These are phyloP conservation scores for Brevimyrus niger DNA, from an alignment of 2,113 vertebrate genomes.

Conservation along the genomic window DNA sequence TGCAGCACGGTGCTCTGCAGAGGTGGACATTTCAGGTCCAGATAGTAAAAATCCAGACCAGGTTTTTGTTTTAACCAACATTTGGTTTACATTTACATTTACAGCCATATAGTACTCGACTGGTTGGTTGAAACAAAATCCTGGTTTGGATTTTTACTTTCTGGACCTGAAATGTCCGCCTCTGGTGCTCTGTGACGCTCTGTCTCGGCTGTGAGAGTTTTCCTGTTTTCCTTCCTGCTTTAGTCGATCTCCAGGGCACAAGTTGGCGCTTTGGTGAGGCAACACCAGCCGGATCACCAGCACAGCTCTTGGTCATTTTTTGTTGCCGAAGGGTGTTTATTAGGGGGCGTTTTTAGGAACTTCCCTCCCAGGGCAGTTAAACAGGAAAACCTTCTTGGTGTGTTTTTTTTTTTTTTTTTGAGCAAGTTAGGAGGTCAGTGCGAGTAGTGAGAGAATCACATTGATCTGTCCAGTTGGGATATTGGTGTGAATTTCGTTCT, in stretches of 20 bases:
- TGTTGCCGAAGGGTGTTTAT: not conserved
- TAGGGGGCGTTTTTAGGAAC: not conserved
- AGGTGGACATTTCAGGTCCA: no score
- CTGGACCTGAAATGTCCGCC: no score
- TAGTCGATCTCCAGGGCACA: not conserved
- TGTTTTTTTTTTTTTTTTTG: not conserved
- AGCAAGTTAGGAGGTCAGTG: not conserved
- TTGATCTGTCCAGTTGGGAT: not conserved
- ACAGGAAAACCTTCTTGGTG: not conserved
- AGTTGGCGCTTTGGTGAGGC: not conserved
- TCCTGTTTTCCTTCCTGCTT: conserved; percentile 38
- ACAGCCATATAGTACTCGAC: no score
- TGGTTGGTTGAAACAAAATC: no score
- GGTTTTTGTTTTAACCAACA: no score
- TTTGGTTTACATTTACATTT: no score
- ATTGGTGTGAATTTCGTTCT: not conserved
- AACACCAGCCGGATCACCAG: not conserved
- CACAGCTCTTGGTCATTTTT: not conserved
- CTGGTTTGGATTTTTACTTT: no score
- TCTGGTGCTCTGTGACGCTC: conserved; percentile 45
- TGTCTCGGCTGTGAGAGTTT: conserved; percentile 46
- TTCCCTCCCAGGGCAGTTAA: not conserved
- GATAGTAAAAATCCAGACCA: no score
- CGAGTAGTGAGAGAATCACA: not conserved
- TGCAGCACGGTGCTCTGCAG: conserved; percentile 54